These are phyloP conservation scores for Epirrita christyi DNA, from an alignment of 2,888 invertebrate genomes.

Conservation along the genomic window DNA sequence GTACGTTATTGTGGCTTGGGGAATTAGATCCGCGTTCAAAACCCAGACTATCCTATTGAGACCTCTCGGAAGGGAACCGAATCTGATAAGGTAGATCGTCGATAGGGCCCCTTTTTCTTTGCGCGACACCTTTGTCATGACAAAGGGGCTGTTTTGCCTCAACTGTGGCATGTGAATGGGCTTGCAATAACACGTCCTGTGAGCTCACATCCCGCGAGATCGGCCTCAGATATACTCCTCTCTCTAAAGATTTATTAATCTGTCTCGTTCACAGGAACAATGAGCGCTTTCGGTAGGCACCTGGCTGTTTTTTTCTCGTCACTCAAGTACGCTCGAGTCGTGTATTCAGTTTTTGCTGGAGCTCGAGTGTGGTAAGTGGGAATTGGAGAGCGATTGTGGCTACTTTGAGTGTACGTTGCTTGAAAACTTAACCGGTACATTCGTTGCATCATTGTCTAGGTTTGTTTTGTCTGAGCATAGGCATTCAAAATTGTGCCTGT, in stretches of 20 bases:
- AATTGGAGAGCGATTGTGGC: conserved; percentile 58
- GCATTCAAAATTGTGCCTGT: conserved; percentile 30
- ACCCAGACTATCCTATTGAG: conserved; percentile 80
- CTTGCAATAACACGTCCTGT: conserved; percentile 81
- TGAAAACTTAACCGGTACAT: conserved; percentile 33
- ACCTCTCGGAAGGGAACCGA: conserved; percentile 81
- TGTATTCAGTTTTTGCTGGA: conserved; percentile 73
- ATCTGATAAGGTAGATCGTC: conserved; percentile 83
- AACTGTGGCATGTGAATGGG: conserved; percentile 83
- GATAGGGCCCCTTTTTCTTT: conserved; percentile 83
- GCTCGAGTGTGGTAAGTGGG: conserved; percentile 64
- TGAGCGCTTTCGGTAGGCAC: conserved; percentile 79
- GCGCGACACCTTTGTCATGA: conserved; percentile 84
- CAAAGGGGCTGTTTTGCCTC: conserved; percentile 82
- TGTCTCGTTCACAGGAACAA: conserved; percentile 79
- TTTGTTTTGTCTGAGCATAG: conserved; percentile 24
- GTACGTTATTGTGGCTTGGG: conserved; percentile 74
- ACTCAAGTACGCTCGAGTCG: conserved; percentile 64
- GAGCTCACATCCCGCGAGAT: conserved; percentile 81
- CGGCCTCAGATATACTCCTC: conserved; percentile 79
- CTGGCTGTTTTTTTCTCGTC: conserved; percentile 78
- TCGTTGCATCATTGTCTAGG: conserved; percentile 29
- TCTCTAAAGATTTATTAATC: conserved; percentile 84
- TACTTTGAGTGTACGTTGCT: conserved; percentile 41
- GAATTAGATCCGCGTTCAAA: conserved; percentile 84